phyloP scores from a whole-genome alignment of 1,140 invertebrate species.

The Apis cerana region DNA sequence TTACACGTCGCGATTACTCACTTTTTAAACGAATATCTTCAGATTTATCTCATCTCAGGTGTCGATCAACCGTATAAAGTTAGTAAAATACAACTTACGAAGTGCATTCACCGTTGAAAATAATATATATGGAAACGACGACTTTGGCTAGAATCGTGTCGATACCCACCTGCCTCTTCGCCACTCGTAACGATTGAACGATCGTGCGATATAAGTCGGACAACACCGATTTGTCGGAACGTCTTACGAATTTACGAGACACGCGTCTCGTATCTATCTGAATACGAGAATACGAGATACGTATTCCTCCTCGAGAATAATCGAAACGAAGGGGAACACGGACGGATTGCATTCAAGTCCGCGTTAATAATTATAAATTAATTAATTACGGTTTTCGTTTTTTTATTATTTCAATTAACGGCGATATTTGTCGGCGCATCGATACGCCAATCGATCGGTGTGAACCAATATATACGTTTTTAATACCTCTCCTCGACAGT shows the following conservation, averaged over 20 bases:
- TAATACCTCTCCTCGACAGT: conserved; percentile 20
- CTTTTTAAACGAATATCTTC: neutral
- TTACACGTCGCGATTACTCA: neutral
- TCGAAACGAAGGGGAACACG: no score
- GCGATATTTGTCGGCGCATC: conserved; percentile 14
- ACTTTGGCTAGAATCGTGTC: neutral
- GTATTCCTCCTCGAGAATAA: neutral
- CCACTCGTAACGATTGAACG: conserved; percentile 44
- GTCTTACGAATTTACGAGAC: conserved; percentile 18
- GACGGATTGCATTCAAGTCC: no score
- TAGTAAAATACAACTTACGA: neutral
- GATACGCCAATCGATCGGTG: conserved; percentile 31
- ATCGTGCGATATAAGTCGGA: conserved; percentile 19
- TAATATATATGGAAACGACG: neutral
- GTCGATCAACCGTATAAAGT: neutral
- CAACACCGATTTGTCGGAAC: conserved; percentile 34
- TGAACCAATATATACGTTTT: conserved; percentile 12
- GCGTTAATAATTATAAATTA: conserved; percentile 25
- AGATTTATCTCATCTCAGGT: neutral
- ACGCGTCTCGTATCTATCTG: conserved; percentile 3
- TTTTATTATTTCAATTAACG: conserved; percentile 38
- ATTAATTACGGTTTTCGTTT: conserved; percentile 9
- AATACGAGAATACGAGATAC: neutral
- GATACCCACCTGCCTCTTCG: conserved; percentile 49
- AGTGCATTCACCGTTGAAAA: no score